phyloP scores from a whole-genome alignment of 2,113 vertebrate genomes.

The Leptocoma aspasia region DNA sequence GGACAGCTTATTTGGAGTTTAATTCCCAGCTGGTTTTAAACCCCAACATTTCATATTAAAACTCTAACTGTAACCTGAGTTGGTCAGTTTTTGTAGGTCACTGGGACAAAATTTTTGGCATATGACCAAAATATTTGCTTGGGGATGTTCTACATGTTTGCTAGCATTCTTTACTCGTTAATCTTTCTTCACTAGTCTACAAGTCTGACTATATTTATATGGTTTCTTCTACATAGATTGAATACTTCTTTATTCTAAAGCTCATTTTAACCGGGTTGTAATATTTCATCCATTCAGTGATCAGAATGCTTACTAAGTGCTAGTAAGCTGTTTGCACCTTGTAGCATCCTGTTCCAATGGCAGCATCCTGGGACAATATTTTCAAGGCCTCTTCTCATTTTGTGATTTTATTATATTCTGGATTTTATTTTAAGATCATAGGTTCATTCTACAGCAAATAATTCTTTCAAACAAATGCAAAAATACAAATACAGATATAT shows the following conservation, averaged over 20 bases:
- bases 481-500: neutral
- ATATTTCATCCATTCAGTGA: neutral
- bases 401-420: neutral
- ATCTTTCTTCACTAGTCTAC: accelerated
- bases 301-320: neutral
- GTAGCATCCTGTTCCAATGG: neutral
- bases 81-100: neutral
- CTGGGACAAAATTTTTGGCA: neutral
- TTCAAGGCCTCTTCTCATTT: neutral
- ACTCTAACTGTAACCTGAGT: neutral
- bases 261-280: neutral
- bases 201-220: neutral
- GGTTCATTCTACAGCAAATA: neutral
- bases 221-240: neutral
- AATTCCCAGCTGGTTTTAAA: neutral
- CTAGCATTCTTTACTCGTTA: neutral
- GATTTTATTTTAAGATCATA: neutral
- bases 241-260: neutral
- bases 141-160: neutral
- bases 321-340: neutral
- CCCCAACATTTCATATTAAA: neutral
- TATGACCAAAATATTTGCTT: neutral
- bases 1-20: neutral
- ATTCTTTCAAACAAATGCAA: neutral
- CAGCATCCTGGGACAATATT: neutral